Base-by-base conservation (phyloP, 1,140 invertebrate genomes). In the Rhopalosiphum padi region DNA sequence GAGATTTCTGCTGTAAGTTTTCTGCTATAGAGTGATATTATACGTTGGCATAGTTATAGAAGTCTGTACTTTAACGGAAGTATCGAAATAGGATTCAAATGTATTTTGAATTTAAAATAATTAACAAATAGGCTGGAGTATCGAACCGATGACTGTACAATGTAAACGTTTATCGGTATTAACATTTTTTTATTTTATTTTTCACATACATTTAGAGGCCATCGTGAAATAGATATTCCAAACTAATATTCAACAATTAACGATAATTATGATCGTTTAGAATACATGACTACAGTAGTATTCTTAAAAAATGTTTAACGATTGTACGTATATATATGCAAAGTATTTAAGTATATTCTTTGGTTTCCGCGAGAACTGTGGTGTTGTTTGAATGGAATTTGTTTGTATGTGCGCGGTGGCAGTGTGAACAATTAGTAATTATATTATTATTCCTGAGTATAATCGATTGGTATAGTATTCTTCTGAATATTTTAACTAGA, bases 301-400 rank as follows among this genome's bases (percentile, higher is more conserved):
- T 77, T n/a, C 60, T 77, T 77, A 77, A 77, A 77, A 77, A 77
- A 77, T 77, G 60, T 77, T n/a, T n/a, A 77, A 77, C 18, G 60
- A n/a, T 15, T 7, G 3, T n/a, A 77, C 22, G 6, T 18, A n/a
- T 6, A n/a, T 18, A 18, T 77, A 77, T 77, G 30, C 60, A 18
- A n/a, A 68, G 9, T 77, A 51, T 51, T 18, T 18, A 18, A 51
- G 48, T 51, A 77, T 77, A 77, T 77, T 77, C 60, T 18, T n/a
- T n/a, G 15, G 18, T 77, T 77, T n/a, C 60, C 60, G 30, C 60
- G 60, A n/a, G 60, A 68, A n/a, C 60, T n/a, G 18, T 77, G 15
- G 30, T n/a, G 60, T 77, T 30, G 30, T 15, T 35, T 21, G 15
- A 18, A n/a, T 77, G 60, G 30, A 77, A 77, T 18, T 77, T 68